Conservation (phyloP, 2,113 vertebrate species). For the Eira barbara region DNA sequence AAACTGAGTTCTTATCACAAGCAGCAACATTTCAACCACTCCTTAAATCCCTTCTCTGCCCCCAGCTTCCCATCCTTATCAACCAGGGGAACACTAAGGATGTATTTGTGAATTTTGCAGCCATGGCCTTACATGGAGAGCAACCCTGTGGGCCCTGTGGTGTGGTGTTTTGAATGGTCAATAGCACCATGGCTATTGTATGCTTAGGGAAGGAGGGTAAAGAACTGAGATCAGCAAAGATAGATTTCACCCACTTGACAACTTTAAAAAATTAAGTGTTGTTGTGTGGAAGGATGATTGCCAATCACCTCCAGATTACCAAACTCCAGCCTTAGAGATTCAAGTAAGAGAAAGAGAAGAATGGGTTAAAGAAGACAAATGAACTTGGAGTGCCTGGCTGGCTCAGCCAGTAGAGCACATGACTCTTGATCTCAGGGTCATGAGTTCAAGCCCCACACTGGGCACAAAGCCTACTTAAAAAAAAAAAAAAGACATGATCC, state of each 20-base stretch:
- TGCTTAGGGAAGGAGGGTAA: not conserved
- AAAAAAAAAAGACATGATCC: not conserved
- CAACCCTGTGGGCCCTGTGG: not conserved
- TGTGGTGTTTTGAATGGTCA: not conserved
- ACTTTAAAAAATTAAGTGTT: not conserved
- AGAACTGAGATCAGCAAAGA: not conserved
- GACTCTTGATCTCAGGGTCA: not conserved
- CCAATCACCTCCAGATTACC: not conserved
- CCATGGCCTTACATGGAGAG: not conserved
- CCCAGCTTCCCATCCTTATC: not conserved
- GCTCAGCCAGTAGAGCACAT: not conserved
- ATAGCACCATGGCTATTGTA: not conserved
- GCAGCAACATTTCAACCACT: not conserved
- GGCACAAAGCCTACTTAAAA: not conserved
- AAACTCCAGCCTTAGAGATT: not conserved
- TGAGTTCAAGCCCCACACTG: not conserved
- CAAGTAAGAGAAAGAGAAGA: not conserved
- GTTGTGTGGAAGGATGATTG: not conserved
- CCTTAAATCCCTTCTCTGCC: not conserved
- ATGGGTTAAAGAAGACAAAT: constrained; percentile 3
- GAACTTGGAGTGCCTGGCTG: not conserved
- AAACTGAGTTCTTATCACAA: not conserved
- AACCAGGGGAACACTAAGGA: not conserved
- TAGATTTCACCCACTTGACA: not conserved
- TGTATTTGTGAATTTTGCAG: not conserved